Base-by-base conservation (phyloP, 1,140 invertebrate species). In the Pachyrhynchus sulphureomaculatus region DNA sequence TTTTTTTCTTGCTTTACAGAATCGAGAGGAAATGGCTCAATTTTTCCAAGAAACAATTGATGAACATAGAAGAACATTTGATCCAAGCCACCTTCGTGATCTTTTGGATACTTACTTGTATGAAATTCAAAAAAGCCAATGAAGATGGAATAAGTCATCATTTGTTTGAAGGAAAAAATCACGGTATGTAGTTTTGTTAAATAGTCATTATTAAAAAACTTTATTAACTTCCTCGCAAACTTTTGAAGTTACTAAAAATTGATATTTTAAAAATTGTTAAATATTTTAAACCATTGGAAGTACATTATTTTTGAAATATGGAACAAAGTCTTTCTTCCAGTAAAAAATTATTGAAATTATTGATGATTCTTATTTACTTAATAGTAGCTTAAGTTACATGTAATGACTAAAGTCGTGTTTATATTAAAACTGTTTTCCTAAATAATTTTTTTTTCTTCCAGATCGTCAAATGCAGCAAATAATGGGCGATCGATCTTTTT, bases 381-480 rank as follows among this genome's bases (percentile, higher is more conserved):
- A n/a, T n/a, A n/a, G n/a, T n/a, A n/a, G n/a, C n/a, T n/a, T n/a
- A n/a, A n/a, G n/a, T n/a, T n/a, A n/a, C n/a, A n/a, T n/a, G n/a
- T n/a, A n/a, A n/a, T n/a, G n/a, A n/a, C n/a, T n/a, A n/a, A n/a
- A n/a, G n/a, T n/a, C n/a, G n/a, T n/a, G n/a, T n/a, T n/a, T n/a
- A n/a, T n/a, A n/a, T n/a, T n/a, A n/a, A n/a, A n/a, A n/a, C n/a
- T n/a, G n/a, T n/a, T n/a, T n/a, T n/a, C n/a, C n/a, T n/a, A n/a
- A n/a, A n/a, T n/a, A n/a, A n/a, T n/a, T 75, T 41, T 12, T 37
- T 24, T 29, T 69, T 63, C 57, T 69, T 71, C 2, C 76, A 92
- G 92, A 95, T 81, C 82, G 90, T 29, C 93, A 96, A 77, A 83
- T 96, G 60, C 89, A 93, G 62, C 93, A 95, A 79, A 90, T 95